Evolutionary conservation across 2,113 vertebrate genomes (phyloP).

Genomic region (Podocnemis expansa): DNA sequence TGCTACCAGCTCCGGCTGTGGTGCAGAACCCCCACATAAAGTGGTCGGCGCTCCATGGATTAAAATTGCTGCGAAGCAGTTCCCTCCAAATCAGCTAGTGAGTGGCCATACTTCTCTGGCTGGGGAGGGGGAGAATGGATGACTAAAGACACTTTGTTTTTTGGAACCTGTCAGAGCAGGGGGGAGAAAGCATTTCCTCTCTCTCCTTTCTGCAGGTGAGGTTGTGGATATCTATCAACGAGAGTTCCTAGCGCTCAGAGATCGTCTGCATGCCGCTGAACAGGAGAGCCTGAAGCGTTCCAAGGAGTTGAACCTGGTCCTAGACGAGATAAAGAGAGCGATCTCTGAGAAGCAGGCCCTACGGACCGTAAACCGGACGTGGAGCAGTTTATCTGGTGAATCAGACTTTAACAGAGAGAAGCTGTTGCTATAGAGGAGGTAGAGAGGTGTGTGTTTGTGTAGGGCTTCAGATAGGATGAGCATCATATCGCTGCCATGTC

Average conservation of each 20-base stretch:
- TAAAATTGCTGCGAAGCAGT: too few relatives aligned
- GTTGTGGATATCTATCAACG: slow-evolving; percentile 95
- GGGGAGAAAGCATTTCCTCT: background rate
- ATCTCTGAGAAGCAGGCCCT: slow-evolving; percentile 91
- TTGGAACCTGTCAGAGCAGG: background rate
- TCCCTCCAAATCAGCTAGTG: background rate
- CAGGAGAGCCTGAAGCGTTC: slow-evolving; percentile 97
- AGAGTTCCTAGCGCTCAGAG: slow-evolving; percentile 93
- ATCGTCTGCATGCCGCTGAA: slow-evolving; percentile 91
- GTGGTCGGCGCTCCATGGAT: background rate
- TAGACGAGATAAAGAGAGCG: slow-evolving; percentile 96
- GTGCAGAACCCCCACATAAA: background rate
- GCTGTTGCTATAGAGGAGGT: slow-evolving; percentile 17
- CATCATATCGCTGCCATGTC: background rate
- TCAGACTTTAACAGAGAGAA: slow-evolving; percentile 11
- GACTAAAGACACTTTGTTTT: background rate
- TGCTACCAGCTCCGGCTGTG: background rate
- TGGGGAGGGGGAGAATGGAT: background rate
- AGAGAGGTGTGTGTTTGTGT: background rate
- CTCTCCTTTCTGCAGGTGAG: slow-evolving; percentile 80
- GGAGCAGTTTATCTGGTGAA: slow-evolving; percentile 88
- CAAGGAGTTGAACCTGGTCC: slow-evolving; percentile 96
- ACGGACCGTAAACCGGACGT: slow-evolving; percentile 86
- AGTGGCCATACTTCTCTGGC: background rate
- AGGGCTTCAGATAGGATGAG: slow-evolving; percentile 23